Evolutionary conservation across 2,888 invertebrate species (phyloP).

Genomic region (Alloscopus bannaensis): DNA sequence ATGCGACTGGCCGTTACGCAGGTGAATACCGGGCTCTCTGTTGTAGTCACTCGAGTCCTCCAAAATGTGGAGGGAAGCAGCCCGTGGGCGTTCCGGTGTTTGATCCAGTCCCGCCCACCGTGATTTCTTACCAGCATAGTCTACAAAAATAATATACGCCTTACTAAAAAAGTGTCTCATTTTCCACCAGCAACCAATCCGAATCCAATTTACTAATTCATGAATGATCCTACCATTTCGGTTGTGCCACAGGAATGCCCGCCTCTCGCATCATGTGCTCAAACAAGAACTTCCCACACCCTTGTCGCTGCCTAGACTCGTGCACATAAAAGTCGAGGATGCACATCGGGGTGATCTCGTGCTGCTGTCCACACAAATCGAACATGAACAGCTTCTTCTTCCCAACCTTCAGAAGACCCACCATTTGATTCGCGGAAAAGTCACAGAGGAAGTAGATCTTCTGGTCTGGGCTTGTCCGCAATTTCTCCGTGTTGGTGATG

Average conservation of each 20-base stretch:
- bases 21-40: conserved; percentile 66
- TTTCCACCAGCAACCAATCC: too few species aligned
- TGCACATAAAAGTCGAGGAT: conserved; percentile 95
- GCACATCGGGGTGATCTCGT: conserved; percentile 88
- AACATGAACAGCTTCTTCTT: conserved; percentile 91
- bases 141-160: conserved; percentile 42
- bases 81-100: conserved; percentile 56
- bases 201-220: too few species aligned
- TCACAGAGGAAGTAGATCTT: conserved; percentile 69
- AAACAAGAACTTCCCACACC: conserved; percentile 89
- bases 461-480: conserved; percentile 64
- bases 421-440: conserved; percentile 77
- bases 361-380: conserved; percentile 83
- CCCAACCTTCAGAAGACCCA: conserved; percentile 93
- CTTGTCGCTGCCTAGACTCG: conserved; percentile 88
- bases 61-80: conserved; percentile 47
- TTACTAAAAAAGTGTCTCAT: not conserved
- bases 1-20: conserved; percentile 65
- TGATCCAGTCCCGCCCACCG: conserved; percentile 71
- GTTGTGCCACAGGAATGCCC: conserved; percentile 80
- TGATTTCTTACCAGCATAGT: conserved; percentile 71
- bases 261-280: conserved; percentile 84
- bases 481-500: conserved; percentile 70
- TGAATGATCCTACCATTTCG: conserved; percentile 70
- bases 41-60: conserved; percentile 71